Conservation (phyloP, 2,797 vertebrate genomes). For the Salmo trutta region DNA sequence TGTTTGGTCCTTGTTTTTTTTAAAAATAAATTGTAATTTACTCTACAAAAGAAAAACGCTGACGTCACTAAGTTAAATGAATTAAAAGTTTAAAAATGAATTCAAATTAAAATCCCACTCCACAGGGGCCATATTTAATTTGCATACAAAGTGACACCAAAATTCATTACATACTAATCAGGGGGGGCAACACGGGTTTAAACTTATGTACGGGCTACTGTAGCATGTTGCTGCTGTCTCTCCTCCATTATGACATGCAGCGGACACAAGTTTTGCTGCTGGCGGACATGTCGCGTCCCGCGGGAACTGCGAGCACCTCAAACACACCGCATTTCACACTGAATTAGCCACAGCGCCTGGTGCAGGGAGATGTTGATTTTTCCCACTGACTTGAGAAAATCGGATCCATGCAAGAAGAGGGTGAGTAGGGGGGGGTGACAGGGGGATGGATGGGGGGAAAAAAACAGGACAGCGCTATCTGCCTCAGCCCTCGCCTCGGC, state of each 20-base stretch:
- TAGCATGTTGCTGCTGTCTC: not conserved
- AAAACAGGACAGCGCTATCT: slow-evolving; percentile 42
- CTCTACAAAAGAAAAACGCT: not conserved
- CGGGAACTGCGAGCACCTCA: slow-evolving; percentile 60
- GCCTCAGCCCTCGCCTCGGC: slow-evolving; percentile 24
- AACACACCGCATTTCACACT: slow-evolving; percentile 72
- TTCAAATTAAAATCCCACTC: not conserved
- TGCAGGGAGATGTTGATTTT: slow-evolving; percentile 74
- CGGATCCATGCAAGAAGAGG: slow-evolving; percentile 13
- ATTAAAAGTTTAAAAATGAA: not conserved
- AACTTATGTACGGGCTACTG: not conserved
- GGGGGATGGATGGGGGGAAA: not conserved
- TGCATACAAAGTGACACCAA: not conserved
- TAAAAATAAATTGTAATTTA: not conserved
- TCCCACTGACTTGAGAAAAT: slow-evolving; percentile 52
- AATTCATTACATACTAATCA: not conserved
- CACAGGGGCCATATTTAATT: not conserved
- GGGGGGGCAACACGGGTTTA: slow-evolving; percentile 5
- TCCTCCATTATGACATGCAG: slow-evolving; percentile 52
- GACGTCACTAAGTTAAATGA: not conserved
- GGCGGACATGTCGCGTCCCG: slow-evolving; percentile 56
- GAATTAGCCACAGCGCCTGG: slow-evolving; percentile 72
- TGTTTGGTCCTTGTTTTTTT: not conserved
- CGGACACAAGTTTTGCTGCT: slow-evolving; percentile 50
- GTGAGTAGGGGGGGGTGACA: not conserved